These are phyloP conservation scores for Synanthedon formicaeformis DNA, from an alignment of 2,888 invertebrate species.

Conservation along the genomic window DNA sequence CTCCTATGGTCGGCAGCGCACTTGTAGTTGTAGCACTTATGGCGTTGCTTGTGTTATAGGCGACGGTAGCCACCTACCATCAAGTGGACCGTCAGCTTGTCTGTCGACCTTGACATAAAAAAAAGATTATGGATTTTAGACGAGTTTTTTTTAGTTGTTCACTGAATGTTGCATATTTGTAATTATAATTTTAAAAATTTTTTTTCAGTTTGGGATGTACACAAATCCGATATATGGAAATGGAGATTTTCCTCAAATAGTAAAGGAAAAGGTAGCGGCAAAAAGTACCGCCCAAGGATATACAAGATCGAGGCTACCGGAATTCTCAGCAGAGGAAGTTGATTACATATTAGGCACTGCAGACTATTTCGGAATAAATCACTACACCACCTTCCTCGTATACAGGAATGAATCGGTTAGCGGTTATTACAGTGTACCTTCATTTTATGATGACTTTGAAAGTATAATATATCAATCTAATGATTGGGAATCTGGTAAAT, in stretches of 20 bases:
- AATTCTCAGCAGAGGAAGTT: constrained; percentile 69
- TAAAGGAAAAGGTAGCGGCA: constrained; percentile 64
- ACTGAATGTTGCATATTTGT: neutral
- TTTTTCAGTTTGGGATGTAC: constrained; percentile 52
- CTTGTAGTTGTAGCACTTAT: too few relatives aligned
- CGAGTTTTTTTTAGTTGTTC: neutral
- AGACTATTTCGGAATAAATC: constrained; percentile 77
- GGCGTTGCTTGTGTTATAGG: too few relatives aligned
- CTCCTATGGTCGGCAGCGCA: too few relatives aligned
- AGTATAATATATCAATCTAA: constrained; percentile 31
- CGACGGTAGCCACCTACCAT: too few relatives aligned
- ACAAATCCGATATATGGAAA: constrained; percentile 66
- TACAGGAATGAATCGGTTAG: constrained; percentile 41
- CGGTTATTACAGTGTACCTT: constrained; percentile 43
- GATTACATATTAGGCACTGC: constrained; percentile 69
- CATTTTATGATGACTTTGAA: constrained; percentile 44
- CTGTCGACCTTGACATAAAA: too few relatives aligned
- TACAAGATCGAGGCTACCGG: constrained; percentile 67
- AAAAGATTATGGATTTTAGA: too few relatives aligned
- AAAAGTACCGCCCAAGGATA: constrained; percentile 71
- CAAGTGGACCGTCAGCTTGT: too few relatives aligned
- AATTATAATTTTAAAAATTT: neutral
- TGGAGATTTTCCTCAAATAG: constrained; percentile 73
- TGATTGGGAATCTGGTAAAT: constrained; percentile 34
- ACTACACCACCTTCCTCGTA: constrained; percentile 67